Base-by-base conservation (phyloP, 1,140 invertebrate genomes). In the Popillia japonica region DNA sequence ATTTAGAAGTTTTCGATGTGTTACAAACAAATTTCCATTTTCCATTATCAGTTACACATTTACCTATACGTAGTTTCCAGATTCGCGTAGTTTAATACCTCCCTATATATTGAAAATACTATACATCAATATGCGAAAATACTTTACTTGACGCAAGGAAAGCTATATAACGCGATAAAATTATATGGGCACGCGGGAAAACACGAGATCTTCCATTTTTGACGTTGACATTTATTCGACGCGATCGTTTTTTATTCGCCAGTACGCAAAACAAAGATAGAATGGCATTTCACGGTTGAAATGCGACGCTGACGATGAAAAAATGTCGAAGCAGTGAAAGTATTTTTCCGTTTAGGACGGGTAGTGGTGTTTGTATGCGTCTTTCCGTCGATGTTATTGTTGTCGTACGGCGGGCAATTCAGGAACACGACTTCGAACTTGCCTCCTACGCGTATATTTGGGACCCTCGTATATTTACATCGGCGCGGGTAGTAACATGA, bases 241-340 rank as follows among this genome's bases (percentile, higher is more conserved):
- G 11, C 48, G 48, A 55, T 55, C 48, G 48, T 17, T 55, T 55
- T 55, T 55, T 55, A 17, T 55, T 55, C 48, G 14, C 17, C 14
- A 14, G 48, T 55, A 55, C 48, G 48, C 48, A 55, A 55, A 55
- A 55, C 48, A 55, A 55, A 55, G 14, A 55, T 55, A 14, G 14
- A 17, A 55, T 55, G 48, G 48, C 48, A 55, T 55, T 55, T 55
- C 48, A 55, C 48, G 48, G 11, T 55, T 55, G 48, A 55, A 55
- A 17, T 55, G 48, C 48, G 48, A 17, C 48, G 14, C 11, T n/a
- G n/a, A 55, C 48, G 48, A 55, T 55, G 17, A 55, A 55, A 55
- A n/a, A 55, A 55, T 55, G 48, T 55, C 48, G 11, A 20, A 55
- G 0, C 48, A 17, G 48, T 55, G 48, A 6, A n/a, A 17, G 44